These are phyloP conservation scores for Frieseomelitta varia DNA, from an alignment of 1,140 invertebrate genomes.

Conservation along the genomic window DNA sequence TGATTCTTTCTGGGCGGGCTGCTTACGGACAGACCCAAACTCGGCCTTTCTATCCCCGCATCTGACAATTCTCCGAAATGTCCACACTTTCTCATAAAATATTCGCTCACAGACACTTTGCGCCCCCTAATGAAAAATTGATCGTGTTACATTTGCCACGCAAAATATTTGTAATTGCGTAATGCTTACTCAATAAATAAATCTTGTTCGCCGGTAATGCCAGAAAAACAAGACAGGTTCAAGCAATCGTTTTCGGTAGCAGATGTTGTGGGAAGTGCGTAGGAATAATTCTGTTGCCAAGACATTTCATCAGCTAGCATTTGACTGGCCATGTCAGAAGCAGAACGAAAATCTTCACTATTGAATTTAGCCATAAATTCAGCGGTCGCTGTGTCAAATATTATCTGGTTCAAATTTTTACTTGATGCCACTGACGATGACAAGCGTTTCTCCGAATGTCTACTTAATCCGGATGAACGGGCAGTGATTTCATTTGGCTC, in stretches of 20 bases:
- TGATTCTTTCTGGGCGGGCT: conserved; percentile 67
- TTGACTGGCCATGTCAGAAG: conserved; percentile 68
- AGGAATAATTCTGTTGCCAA: conserved; percentile 66
- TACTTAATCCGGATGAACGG: conserved; percentile 72
- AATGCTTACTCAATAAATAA: conserved; percentile 69
- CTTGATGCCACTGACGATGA: background rate
- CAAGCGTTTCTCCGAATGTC: conserved; percentile 47
- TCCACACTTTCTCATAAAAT: conserved; percentile 74
- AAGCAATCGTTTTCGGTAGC: conserved; percentile 64
- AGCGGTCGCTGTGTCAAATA: conserved; percentile 64
- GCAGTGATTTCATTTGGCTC: conserved; percentile 76
- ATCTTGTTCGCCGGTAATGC: conserved; percentile 75
- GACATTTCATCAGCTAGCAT: conserved; percentile 71
- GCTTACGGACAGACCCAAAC: conserved; percentile 66
- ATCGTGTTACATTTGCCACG: background rate
- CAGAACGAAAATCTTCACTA: conserved; percentile 74
- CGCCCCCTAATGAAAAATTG: conserved; percentile 59
- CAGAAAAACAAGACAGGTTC: conserved; percentile 75
- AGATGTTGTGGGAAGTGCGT: conserved; percentile 45
- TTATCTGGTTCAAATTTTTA: conserved; percentile 55
- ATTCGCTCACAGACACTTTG: conserved; percentile 73
- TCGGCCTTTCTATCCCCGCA: conserved; percentile 60
- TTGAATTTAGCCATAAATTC: conserved; percentile 72
- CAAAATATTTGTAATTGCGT: conserved; percentile 8
- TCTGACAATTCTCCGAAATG: conserved; percentile 65